Conservation (phyloP, 2,888 invertebrate genomes). For the Idaea biselata region DNA sequence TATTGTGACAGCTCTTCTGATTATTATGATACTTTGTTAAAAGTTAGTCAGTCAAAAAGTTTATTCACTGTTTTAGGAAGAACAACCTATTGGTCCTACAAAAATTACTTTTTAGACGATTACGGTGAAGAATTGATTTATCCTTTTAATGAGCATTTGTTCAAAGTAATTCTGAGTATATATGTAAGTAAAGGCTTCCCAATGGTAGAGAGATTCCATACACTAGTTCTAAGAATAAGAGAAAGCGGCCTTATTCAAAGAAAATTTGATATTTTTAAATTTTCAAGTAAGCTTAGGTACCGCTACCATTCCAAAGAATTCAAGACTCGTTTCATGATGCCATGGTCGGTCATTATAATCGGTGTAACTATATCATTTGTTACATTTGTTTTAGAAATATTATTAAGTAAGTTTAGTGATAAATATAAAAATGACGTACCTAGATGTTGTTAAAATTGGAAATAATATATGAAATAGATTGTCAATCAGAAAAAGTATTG, state of each 20-base stretch:
- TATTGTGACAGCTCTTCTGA: background rate
- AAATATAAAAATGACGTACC: background rate
- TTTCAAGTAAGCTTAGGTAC: background rate
- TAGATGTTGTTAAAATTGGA: background rate
- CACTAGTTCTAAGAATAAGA: background rate
- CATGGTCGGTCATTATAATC: background rate
- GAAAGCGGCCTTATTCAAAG: background rate
- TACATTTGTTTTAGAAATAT: background rate
- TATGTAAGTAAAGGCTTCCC: background rate
- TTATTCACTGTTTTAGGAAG: background rate
- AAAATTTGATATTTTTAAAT: background rate
- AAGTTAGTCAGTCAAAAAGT: background rate
- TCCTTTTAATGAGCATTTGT: background rate
- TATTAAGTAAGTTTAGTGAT: background rate
- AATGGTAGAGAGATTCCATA: background rate
- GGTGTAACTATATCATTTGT: background rate
- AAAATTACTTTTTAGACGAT: conserved; percentile 12
- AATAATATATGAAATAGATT: background rate
- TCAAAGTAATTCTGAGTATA: background rate
- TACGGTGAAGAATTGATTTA: conserved; percentile 2
- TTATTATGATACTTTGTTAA: background rate
- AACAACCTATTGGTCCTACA: background rate
- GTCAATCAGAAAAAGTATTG: background rate
- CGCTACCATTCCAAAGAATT: background rate
- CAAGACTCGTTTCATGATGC: background rate